These are phyloP conservation scores for Acleris cristana DNA, from an alignment of 2,888 invertebrate genomes.

Conservation along the genomic window DNA sequence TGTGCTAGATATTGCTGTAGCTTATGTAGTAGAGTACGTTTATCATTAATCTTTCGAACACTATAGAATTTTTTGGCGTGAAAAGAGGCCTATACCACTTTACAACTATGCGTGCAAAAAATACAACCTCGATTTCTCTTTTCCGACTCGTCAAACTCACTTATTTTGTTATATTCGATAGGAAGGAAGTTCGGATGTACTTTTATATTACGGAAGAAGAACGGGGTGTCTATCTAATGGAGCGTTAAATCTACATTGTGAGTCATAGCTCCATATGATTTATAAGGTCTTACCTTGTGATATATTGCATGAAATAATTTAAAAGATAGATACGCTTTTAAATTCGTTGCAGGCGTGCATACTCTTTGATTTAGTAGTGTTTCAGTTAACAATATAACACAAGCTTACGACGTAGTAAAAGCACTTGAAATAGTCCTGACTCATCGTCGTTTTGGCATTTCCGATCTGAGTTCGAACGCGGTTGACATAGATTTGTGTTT, in stretches of 20 bases:
- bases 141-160: too few relatives aligned
- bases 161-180: too few relatives aligned
- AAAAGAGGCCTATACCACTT: too few relatives aligned
- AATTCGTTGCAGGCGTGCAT: background rate
- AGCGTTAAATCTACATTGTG: constrained; percentile 21
- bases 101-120: too few relatives aligned
- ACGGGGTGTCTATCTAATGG: constrained; percentile 10
- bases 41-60: too few relatives aligned
- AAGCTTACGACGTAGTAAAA: constrained; percentile 20
- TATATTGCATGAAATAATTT: background rate
- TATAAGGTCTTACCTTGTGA: constrained; percentile 19
- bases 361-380: too few relatives aligned
- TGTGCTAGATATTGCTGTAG: too few relatives aligned
- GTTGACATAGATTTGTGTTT: background rate
- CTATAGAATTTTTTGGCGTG: too few relatives aligned
- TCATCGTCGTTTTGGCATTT: constrained; percentile 25
- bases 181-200: too few relatives aligned
- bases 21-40: too few relatives aligned
- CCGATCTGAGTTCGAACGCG: constrained; percentile 22
- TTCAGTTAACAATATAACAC: background rate
- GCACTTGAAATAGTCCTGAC: constrained; percentile 30
- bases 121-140: too few relatives aligned
- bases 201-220: background rate
- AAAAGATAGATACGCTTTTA: too few relatives aligned
- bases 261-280: constrained; percentile 20